Base-by-base conservation (phyloP, 2,888 invertebrate species). In the Esperia sulphurella region DNA sequence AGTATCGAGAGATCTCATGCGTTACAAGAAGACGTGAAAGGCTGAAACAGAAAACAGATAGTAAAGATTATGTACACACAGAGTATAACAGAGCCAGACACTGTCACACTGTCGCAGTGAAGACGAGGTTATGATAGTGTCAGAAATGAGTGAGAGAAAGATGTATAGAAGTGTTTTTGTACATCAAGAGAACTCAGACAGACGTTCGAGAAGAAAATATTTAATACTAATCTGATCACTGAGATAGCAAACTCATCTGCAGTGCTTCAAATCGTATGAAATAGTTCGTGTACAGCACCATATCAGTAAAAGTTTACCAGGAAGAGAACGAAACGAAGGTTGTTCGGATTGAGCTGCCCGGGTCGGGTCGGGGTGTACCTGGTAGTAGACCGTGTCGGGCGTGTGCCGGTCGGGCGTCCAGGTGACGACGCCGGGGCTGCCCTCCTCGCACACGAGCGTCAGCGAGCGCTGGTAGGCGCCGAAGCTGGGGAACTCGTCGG, bases 361-460 rank as follows among this genome's bases (percentile, higher is more conserved):
- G 41, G 39, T 39, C 9, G 46, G 28, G 46, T 30, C 9, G 40
- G 14, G 53, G 46, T 5, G 59, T 76, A 95, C 96, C 92, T 96
- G 98, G 79, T 98, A 98, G 76, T 97, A 98, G 37, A 98, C 96
- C 7, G 96, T 95, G 74, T 97, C 95, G 0, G 98, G 97, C 0
- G 97, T 97, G 61, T 94, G 91, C 49, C 90, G 83, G 75, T 97
- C 96, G 0, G 97, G 97, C 0, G 94, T 95, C 96, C 97, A 98
- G 53, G 94, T 93, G 37, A 97, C 92, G 38, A 96, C 90, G 8
- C 96, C 97, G 0, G 97, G 96, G 63, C 94, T 94, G 3, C 97
- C 97, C 50, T 91, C 90, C 68, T 97, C 96, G 75, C 97, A 98
- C 61, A 94, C 92, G 1, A 97, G 90, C 13, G 95, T 94, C 14